Evolutionary conservation across 2,888 invertebrate species (phyloP).

Genomic region (Gymnocheta viridis): DNA sequence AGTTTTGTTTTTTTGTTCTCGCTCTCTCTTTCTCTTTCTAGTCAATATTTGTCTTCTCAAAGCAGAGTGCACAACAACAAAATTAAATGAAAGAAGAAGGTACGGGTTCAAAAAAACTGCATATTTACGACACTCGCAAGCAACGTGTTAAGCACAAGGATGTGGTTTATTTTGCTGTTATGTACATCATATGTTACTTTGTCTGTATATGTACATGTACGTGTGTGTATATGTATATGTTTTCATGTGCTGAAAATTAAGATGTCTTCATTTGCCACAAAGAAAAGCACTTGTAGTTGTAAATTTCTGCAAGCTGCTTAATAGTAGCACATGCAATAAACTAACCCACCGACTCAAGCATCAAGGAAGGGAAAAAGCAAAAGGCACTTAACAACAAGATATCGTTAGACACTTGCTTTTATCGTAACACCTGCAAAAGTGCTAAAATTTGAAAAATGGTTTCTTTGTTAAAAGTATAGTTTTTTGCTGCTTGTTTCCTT

Average conservation of each 20-base stretch:
- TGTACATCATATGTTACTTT: neutral
- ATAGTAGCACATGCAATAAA: conserved; percentile 60
- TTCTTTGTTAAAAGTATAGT: neutral
- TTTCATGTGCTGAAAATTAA: conserved; percentile 33
- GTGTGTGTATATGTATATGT: neutral
- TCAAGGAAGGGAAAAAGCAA: conserved; percentile 10
- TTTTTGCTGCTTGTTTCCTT: neutral
- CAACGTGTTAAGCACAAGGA: conserved; percentile 13
- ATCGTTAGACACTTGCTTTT: conserved; percentile 32
- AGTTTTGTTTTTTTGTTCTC: conserved; percentile 19
- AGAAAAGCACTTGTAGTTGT: conserved; percentile 55
- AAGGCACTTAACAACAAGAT: conserved; percentile 37
- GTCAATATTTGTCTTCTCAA: conserved; percentile 10
- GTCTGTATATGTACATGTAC: neutral
- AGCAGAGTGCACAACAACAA: neutral
- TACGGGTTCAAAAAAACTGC: conserved; percentile 30
- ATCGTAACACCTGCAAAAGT: conserved; percentile 33
- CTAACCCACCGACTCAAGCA: conserved; percentile 35
- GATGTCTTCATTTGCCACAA: conserved; percentile 42
- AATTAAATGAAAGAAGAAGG: neutral
- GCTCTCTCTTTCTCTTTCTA: neutral
- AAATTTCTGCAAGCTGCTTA: conserved; percentile 61
- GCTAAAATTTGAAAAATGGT: conserved; percentile 30
- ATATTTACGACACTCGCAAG: conserved; percentile 58
- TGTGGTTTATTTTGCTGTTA: neutral